Evolutionary conservation across 2,113 vertebrate species (phyloP).

Genomic region (Pitta sordida): DNA sequence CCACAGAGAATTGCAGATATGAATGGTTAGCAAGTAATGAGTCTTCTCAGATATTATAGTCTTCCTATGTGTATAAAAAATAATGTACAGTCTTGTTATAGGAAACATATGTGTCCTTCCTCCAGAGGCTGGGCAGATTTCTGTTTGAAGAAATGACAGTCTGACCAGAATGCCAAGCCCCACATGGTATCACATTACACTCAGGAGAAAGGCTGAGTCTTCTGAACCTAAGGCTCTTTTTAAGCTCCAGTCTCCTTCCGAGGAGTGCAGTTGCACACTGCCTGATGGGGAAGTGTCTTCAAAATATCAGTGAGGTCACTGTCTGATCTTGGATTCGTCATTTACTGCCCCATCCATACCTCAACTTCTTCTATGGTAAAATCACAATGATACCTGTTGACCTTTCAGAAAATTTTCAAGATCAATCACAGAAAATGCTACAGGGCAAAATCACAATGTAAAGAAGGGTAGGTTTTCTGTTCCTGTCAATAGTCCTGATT

Average conservation of each 20-base stretch:
- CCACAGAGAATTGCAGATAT: slow-evolving; percentile 9
- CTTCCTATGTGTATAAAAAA: slow-evolving; percentile 44
- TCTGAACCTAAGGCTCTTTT: slow-evolving; percentile 32
- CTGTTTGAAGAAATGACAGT: slow-evolving; percentile 62
- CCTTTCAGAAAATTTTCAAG: background rate
- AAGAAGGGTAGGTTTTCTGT: background rate
- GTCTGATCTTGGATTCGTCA: slow-evolving; percentile 26
- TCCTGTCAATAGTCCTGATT: background rate
- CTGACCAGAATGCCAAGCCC: slow-evolving; percentile 52
- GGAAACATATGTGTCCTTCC: slow-evolving; percentile 63
- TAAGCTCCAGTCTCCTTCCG: slow-evolving; percentile 35
- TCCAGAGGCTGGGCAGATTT: slow-evolving; percentile 32
- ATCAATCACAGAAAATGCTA: background rate
- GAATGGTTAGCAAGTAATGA: slow-evolving; percentile 36
- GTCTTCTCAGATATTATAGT: slow-evolving; percentile 41
- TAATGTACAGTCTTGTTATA: slow-evolving; percentile 32
- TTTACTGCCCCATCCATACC: background rate
- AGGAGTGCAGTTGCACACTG: slow-evolving; percentile 47
- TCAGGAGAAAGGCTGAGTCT: slow-evolving; percentile 42
- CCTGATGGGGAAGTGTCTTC: slow-evolving; percentile 22
- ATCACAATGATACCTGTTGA: background rate
- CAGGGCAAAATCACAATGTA: background rate
- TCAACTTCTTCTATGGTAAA: background rate
- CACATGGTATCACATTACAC: slow-evolving; percentile 44
- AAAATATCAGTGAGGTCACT: slow-evolving; percentile 42